Conservation (phyloP, 2,888 invertebrate species). For the Caenorhabditis sp. region DNA sequence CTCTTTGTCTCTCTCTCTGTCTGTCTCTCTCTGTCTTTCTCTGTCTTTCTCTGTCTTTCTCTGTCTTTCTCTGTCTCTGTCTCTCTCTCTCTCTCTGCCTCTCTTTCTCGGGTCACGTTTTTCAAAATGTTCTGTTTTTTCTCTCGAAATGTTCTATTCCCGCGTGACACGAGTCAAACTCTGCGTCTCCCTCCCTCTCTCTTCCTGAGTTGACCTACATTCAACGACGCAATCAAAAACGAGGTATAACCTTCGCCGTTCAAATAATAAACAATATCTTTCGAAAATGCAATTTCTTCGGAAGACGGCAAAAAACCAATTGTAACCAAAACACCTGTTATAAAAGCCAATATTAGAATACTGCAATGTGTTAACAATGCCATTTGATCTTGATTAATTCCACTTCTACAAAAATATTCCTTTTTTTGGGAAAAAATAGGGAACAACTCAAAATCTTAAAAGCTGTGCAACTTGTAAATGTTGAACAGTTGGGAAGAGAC, state of each 20-base stretch:
- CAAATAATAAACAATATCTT: conserved; percentile 22
- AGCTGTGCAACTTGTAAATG: conserved; percentile 20
- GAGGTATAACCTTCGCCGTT: conserved; percentile 29
- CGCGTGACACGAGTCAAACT: too few relatives aligned
- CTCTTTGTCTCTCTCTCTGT: too few relatives aligned
- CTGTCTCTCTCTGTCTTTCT: too few relatives aligned
- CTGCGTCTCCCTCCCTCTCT: too few relatives aligned
- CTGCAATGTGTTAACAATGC: not conserved
- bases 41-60: too few relatives aligned
- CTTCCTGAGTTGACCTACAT: not conserved
- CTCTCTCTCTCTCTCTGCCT: too few relatives aligned
- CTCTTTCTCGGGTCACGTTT: too few relatives aligned
- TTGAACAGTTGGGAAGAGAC: conserved; percentile 21
- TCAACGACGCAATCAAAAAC: conserved; percentile 10
- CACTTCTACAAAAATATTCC: not conserved
- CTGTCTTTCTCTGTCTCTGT: too few relatives aligned
- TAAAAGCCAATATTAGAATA: not conserved
- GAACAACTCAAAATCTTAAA: conserved; percentile 15
- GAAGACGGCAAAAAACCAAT: conserved; percentile 13
- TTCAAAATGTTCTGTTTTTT: too few relatives aligned
- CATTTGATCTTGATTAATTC: not conserved
- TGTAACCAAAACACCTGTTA: not conserved
- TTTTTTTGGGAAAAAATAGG: not conserved
- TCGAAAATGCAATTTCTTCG: conserved; percentile 4
- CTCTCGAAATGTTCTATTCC: too few relatives aligned